phyloP scores from a whole-genome alignment of 2,888 invertebrate genomes.

The Altica lythri region DNA sequence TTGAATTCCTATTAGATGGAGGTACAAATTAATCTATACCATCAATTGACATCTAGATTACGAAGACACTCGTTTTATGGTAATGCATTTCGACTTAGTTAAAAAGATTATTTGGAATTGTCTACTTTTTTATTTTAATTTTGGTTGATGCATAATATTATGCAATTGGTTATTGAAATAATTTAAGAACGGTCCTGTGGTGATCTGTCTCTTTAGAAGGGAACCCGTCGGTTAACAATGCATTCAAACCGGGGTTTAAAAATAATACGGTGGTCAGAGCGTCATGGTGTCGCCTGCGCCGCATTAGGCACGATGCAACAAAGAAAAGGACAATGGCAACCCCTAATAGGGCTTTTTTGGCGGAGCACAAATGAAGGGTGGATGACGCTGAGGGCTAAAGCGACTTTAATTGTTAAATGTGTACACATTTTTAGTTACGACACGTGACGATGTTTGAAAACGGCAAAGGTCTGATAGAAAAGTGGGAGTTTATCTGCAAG shows the following conservation, averaged over 20 bases:
- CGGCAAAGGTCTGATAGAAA: constrained; percentile 28
- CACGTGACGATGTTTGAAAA: constrained; percentile 47
- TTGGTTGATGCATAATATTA: not conserved
- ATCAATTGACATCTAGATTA: too few species aligned
- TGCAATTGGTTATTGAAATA: not conserved
- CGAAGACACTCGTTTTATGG: too few species aligned
- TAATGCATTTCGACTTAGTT: too few species aligned
- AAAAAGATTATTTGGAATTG: not conserved
- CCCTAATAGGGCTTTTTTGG: constrained; percentile 40
- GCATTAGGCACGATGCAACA: constrained; percentile 39
- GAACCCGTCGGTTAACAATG: constrained; percentile 36
- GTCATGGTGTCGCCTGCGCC: constrained; percentile 42
- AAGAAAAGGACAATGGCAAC: constrained; percentile 39
- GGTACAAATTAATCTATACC: too few species aligned
- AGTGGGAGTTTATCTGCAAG: constrained; percentile 28
- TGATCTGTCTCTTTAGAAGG: constrained; percentile 35
- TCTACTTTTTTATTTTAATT: not conserved
- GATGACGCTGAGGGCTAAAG: constrained; percentile 43
- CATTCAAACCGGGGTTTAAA: constrained; percentile 41
- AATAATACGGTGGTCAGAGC: constrained; percentile 45
- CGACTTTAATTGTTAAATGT: constrained; percentile 51
- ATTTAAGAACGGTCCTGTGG: constrained; percentile 2
- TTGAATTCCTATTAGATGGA: too few species aligned
- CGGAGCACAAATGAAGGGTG: constrained; percentile 40
- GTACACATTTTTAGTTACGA: constrained; percentile 44